Evolutionary conservation across 2,888 invertebrate genomes (phyloP).

Genomic region (Drosophila nigritarsus): DNA sequence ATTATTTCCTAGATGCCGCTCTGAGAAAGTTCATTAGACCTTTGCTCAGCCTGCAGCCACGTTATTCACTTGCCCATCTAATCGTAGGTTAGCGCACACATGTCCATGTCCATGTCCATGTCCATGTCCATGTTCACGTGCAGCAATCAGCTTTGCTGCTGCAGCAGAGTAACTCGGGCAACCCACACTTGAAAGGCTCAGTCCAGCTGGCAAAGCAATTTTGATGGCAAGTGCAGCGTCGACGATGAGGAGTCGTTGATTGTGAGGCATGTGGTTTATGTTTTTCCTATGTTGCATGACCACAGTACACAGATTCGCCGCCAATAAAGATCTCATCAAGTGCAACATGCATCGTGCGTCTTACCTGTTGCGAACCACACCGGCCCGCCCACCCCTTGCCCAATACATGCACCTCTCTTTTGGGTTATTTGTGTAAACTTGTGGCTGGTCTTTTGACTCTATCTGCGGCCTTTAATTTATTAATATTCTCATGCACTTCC

Average conservation of each 20-base stretch:
- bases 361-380: constrained; percentile 5
- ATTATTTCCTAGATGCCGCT: neutral
- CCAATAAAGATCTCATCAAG: constrained; percentile 80
- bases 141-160: constrained; percentile 38
- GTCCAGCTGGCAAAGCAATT: constrained; percentile 15
- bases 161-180: constrained; percentile 10
- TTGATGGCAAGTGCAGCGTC: constrained; percentile 40
- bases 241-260: constrained; percentile 27
- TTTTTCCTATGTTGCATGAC: constrained; percentile 50
- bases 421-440: constrained; percentile 68
- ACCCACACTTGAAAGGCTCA: constrained; percentile 30
- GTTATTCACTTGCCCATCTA: constrained; percentile 45
- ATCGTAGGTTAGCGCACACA: constrained; percentile 50
- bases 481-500: constrained; percentile 77
- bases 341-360: constrained; percentile 72
- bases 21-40: constrained; percentile 37
- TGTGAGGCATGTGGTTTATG: constrained; percentile 60
- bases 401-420: constrained; percentile 20
- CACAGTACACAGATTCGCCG: constrained; percentile 41
- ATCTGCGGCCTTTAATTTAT: constrained; percentile 80
- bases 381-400: neutral
- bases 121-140: constrained; percentile 21
- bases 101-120: constrained; percentile 18
- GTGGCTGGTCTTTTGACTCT: constrained; percentile 68
- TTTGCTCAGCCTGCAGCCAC: constrained; percentile 26